These are phyloP conservation scores for Osmerus eperlanus DNA, from an alignment of 2,113 vertebrate species.

Conservation along the genomic window DNA sequence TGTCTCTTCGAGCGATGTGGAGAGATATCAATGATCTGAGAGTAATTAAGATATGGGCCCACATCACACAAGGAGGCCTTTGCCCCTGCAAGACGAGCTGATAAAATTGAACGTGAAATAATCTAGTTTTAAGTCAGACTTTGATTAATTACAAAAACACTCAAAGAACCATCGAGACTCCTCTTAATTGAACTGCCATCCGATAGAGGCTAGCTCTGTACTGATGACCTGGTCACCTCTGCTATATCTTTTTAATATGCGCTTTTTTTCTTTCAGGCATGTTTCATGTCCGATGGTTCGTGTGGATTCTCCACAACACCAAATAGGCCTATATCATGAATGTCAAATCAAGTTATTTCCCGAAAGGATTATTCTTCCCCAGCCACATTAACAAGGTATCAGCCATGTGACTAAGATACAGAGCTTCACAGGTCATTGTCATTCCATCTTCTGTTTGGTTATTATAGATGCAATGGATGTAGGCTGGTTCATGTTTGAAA, in stretches of 20 bases:
- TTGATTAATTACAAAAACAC: constrained; percentile 70
- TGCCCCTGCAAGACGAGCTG: constrained; percentile 56
- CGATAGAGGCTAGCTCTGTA: constrained; percentile 52
- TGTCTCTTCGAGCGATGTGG: constrained; percentile 58
- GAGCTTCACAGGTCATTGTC: neutral
- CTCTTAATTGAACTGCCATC: constrained; percentile 46
- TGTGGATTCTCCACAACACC: constrained; percentile 15
- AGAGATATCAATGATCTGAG: constrained; percentile 67
- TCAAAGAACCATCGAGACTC: constrained; percentile 44
- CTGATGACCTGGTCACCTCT: constrained; percentile 59
- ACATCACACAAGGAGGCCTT: constrained; percentile 55
- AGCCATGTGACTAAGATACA: too few species aligned
- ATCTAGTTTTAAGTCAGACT: constrained; percentile 57
- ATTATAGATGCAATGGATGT: neutral
- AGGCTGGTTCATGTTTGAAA: neutral
- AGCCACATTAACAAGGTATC: too few species aligned
- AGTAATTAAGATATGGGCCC: constrained; percentile 72
- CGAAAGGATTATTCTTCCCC: too few species aligned
- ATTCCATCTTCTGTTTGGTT: neutral
- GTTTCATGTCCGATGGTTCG: constrained; percentile 33
- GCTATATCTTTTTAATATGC: constrained; percentile 50
- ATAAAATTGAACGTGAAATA: constrained; percentile 64
- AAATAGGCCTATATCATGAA: too few species aligned
- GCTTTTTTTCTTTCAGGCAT: constrained; percentile 48
- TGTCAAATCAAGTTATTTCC: too few species aligned